Evolutionary conservation across 2,888 invertebrate species (phyloP), one percentile per base, ranked within the genome.

Genomic region (Tortrix viridana): DNA sequence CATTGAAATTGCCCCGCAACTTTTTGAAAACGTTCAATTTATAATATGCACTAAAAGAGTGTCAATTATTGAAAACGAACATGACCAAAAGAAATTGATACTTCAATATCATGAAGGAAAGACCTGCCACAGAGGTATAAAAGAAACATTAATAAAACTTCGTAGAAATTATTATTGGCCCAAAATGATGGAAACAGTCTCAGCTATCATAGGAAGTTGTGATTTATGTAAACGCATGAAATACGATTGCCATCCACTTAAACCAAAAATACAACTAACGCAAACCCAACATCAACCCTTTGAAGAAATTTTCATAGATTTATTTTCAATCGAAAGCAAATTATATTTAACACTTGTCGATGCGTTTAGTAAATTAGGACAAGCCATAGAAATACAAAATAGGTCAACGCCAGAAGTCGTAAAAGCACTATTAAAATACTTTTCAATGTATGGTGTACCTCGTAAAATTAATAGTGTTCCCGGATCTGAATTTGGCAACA

Each of bases 11-110:
- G 66, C 9, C 5, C 48, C 16, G 71, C 73, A 48, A 18, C 60
- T 23, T 23, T 23, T 23, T 23, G 23, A 23, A 23, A 23, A 23
- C 23, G 23, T 6, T 23, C 6, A 23, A 23, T 6, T 5, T 23
- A 23, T 38, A 3, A 72, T 74, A 66, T 74, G 74, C 49, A 72
- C 71, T 1, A 59, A 74, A 62, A 23, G 72, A 14, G 65, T 73
- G 4, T 16, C 7, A 6, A 22, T 19, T 9, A 59, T 59, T 23
- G 62, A 67, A 14, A 16, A 22, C 14, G 71, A 74, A 48, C n/a
- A 62, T 0, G 72, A 72, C 9, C 71, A 72, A 59, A 22, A n/a
- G 2, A 52, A 56, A 5, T 19, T 71, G 0, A 47, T 72, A 3
- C 7, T 55, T 0, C 69, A 71, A 65, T 67, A 72, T 20, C 72